phyloP scores from a whole-genome alignment of 2,888 invertebrate species.

The Gari tellinella region DNA sequence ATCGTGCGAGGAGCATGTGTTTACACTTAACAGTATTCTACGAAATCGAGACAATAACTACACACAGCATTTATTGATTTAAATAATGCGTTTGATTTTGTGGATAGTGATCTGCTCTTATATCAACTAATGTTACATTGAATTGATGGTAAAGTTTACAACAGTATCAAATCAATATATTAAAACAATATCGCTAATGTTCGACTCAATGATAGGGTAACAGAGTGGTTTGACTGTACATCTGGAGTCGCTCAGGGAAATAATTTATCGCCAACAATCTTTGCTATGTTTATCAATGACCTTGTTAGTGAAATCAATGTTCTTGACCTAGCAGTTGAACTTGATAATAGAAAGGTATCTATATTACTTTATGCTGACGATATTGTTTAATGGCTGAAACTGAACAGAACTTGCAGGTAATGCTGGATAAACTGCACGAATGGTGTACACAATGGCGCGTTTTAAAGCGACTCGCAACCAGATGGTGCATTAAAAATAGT shows the following conservation, averaged over 20 bases:
- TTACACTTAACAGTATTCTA: conserved; percentile 26
- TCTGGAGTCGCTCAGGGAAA: too few relatives aligned
- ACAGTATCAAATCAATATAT: too few relatives aligned
- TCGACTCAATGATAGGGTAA: too few relatives aligned
- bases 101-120: conserved; percentile 31
- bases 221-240: too few relatives aligned
- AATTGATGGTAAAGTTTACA: conserved; percentile 34
- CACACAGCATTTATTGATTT: conserved; percentile 25
- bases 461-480: too few relatives aligned
- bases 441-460: too few relatives aligned
- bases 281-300: too few relatives aligned
- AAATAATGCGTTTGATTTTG: conserved; percentile 18
- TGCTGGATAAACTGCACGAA: too few relatives aligned
- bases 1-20: conserved; percentile 45
- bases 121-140: conserved; percentile 34
- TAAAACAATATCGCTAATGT: too few relatives aligned
- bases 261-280: too few relatives aligned
- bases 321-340: conserved; percentile 17
- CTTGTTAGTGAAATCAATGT: conserved; percentile 25
- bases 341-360: conserved; percentile 15
- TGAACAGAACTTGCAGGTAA: conserved; percentile 29
- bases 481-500: too few relatives aligned
- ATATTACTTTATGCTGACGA: too few relatives aligned
- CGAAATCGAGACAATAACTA: conserved; percentile 10
- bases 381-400: conserved; percentile 16